phyloP scores from a whole-genome alignment of 2,113 vertebrate species.

The Platysternon megacephalum region DNA sequence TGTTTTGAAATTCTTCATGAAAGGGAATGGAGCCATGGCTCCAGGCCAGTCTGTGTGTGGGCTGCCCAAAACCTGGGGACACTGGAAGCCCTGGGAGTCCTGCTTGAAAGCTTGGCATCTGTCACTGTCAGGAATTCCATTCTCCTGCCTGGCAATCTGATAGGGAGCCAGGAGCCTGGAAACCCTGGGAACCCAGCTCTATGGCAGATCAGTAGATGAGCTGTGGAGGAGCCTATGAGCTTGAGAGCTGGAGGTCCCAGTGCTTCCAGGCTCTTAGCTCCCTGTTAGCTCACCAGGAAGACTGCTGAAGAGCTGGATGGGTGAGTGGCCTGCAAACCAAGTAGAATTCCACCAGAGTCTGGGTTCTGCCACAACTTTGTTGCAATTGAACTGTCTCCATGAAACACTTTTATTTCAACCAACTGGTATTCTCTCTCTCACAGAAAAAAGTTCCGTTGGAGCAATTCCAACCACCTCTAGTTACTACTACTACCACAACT shows the following conservation, averaged over 20 bases:
- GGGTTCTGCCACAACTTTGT: conserved; percentile 27
- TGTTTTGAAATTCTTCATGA: neutral
- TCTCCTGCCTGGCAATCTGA: neutral
- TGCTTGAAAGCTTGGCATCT: too few species aligned
- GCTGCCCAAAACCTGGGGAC: neutral
- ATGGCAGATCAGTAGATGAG: neutral
- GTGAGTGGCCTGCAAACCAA: neutral
- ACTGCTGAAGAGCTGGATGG: conserved; percentile 13
- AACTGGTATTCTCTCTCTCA: neutral
- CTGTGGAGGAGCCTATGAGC: neutral
- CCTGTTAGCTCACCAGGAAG: neutral
- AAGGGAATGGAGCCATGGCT: neutral
- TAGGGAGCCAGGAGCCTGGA: neutral
- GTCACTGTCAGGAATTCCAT: too few species aligned
- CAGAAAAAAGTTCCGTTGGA: conserved; percentile 18
- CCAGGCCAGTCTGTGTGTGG: neutral
- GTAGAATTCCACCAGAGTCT: neutral
- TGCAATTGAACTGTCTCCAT: conserved; percentile 33
- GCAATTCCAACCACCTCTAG: neutral
- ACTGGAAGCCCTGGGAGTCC: neutral
- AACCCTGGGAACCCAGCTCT: neutral
- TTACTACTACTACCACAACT: neutral
- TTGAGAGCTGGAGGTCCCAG: conserved; percentile 3
- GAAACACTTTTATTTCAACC: conserved; percentile 1
- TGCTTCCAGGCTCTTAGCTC: neutral